Evolutionary conservation across 53 echinoderm and acorn worm genomes (phyloP), one percentile per base, ranked within the genome.

Genomic region (Temnopleurus reevesii): DNA sequence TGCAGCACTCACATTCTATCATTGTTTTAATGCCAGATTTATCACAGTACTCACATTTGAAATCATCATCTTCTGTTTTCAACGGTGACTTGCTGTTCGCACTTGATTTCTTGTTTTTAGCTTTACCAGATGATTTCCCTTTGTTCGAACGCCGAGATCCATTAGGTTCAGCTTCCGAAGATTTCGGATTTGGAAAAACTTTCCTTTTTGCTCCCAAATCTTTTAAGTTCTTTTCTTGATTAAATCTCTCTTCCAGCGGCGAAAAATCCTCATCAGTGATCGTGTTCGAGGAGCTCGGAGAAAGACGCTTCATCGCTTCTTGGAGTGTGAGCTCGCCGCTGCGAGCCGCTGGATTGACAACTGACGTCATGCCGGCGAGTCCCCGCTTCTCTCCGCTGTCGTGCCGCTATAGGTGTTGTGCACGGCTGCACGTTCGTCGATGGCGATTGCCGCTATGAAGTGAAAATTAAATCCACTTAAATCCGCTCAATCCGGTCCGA

Each of bases 41-140:
- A 64, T 64, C 64, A 64, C 64, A 64, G 34, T 64, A 64, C 64
- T 64, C 64, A 64, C 64, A 64, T 64, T 64, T 26, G 64, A 64
- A 64, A 26, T 64, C 64, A 5, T 31, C 28, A 12, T 64, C 34
- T 7, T 31, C 64, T 8, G 15, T 21, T 13, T 64, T 26, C 3
- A 29, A 26, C 64, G 34, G 12, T 7, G 34, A 64, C 28, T 64
- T 29, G 64, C 34, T 29, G 12, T 64, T 3, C 34, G 53, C 8
- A 12, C 17, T 53, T n/a, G n/a, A n/a, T n/a, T n/a, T n/a, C 29
- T 64, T 64, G 55, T 55, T 55, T n/a, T n/a, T 55, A n/a, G 8
- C n/a, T 55, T 55, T 55, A 5, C 18, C n/a, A 10, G 55, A 55
- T 55, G 55, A 8, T 55, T 55, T 55, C n/a, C 55, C 55, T 17